Evolutionary conservation across 2,113 vertebrate species (phyloP).

Genomic region (Elephas maximus): DNA sequence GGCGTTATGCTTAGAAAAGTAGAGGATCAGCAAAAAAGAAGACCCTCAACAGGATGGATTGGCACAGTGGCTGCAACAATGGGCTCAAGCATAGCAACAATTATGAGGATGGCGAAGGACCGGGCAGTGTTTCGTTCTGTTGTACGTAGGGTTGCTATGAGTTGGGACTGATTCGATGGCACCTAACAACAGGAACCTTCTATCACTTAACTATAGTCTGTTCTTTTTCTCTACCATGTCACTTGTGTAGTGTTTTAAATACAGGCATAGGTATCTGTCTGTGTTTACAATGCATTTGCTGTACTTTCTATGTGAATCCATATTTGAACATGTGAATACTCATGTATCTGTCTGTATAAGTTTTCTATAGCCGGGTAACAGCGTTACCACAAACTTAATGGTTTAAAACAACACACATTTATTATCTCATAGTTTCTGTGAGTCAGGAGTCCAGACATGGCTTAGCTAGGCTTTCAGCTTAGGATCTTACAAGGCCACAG

Average conservation of each 20-base stretch:
- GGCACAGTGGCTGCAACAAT: too few species aligned
- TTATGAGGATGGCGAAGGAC: too few species aligned
- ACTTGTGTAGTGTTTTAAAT: slow-evolving; percentile 14
- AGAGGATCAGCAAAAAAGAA: too few species aligned
- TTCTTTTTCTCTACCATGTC: slow-evolving; percentile 19
- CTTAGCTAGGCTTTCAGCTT: background rate
- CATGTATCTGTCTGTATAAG: background rate
- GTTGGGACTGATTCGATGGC: too few species aligned
- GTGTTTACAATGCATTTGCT: background rate
- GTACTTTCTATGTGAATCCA: background rate
- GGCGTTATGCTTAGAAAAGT: too few species aligned
- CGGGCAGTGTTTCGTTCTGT: too few species aligned
- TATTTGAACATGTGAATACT: slow-evolving; percentile 48
- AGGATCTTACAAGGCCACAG: background rate
- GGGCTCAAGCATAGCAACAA: too few species aligned
- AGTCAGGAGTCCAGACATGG: background rate
- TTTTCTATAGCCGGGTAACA: background rate
- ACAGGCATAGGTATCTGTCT: background rate
- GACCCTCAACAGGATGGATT: too few species aligned
- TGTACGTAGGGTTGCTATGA: too few species aligned
- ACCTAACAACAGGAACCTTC: background rate
- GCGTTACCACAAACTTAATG: slow-evolving; percentile 11
- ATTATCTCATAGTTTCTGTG: slow-evolving; percentile 12
- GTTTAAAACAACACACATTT: slow-evolving; percentile 28
- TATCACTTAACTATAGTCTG: background rate